Percentiles rank a stretch among this genome's conserved stretches.
These are phyloP conservation scores for Pemphigus obesinymphae DNA, from an alignment of 1,140 invertebrate species.

Conservation along the genomic window DNA sequence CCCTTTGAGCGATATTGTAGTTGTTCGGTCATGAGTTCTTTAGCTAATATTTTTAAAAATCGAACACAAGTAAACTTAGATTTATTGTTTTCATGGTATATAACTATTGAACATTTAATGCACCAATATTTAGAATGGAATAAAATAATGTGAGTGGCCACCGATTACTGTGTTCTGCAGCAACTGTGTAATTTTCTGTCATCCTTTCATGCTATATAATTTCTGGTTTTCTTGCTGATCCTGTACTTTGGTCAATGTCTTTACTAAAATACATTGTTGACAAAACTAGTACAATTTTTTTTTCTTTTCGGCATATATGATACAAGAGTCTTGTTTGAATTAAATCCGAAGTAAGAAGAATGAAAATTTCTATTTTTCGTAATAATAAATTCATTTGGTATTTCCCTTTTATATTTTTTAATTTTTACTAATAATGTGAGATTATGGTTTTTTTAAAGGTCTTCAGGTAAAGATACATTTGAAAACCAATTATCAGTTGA, in stretches of 20 bases:
- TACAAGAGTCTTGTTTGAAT: neutral
- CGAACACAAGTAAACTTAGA: neutral
- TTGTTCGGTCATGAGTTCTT: neutral
- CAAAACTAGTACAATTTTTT: neutral
- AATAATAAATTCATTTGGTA: neutral
- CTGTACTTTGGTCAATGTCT: neutral
- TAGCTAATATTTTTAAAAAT: slow-evolving; percentile 3
- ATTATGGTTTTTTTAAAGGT: slow-evolving; percentile 30
- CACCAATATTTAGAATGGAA: neutral
- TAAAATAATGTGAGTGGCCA: neutral
- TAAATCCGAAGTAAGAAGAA: slow-evolving; percentile 8
- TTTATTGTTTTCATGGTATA: neutral
- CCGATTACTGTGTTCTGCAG: neutral
- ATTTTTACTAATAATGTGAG: neutral
- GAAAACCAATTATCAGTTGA: neutral
- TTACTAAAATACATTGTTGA: neutral
- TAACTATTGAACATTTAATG: neutral
- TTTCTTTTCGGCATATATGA: neutral
- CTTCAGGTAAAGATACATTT: slow-evolving; percentile 24
- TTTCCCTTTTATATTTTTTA: neutral
- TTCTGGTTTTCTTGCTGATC: slow-evolving; percentile 47
- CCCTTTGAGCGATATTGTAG: neutral
- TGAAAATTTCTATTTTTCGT: neutral
- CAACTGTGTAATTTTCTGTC: neutral
- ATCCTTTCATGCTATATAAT: slow-evolving; percentile 50